Conservation (phyloP, 2,888 invertebrate genomes). For the Cephalotes varians region DNA sequence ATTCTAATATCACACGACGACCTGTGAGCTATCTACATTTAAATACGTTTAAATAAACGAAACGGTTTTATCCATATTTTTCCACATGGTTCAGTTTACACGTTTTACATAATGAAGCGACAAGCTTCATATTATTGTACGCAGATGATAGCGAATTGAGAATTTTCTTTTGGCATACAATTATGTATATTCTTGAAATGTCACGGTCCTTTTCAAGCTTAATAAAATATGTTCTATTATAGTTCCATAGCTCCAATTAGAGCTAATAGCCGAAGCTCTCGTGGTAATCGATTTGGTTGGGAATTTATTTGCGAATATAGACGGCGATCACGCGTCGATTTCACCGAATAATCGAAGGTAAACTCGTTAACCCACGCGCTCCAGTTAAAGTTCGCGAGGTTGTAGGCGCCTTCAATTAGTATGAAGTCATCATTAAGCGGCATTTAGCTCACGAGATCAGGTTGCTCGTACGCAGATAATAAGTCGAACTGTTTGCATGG, state of each 20-base stretch:
- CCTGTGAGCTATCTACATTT: not conserved
- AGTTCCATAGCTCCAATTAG: too few relatives aligned
- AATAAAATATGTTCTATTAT: too few relatives aligned
- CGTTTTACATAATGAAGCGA: not conserved
- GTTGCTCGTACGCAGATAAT: conserved; percentile 27
- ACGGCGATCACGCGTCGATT: conserved; percentile 22
- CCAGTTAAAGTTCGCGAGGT: conserved; percentile 22
- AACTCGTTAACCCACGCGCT: conserved; percentile 34
- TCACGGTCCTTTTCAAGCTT: not conserved
- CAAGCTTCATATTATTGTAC: not conserved
- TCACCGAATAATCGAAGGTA: conserved; percentile 18
- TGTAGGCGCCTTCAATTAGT: conserved; percentile 32
- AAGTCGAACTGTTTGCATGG: conserved; percentile 35
- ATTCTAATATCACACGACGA: not conserved
- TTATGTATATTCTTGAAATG: not conserved
- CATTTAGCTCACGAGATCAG: conserved; percentile 37
- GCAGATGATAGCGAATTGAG: not conserved
- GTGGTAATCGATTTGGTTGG: not conserved
- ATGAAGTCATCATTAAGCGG: conserved; percentile 32
- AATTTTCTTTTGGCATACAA: not conserved
- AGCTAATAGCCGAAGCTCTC: not conserved
- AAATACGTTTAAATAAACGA: conserved; percentile 20
- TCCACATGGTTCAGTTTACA: not conserved
- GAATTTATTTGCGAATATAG: conserved; percentile 13
- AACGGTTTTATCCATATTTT: not conserved